Evolutionary conservation across 2,888 invertebrate species (phyloP).

Genomic region (Meliscaeva auricollis): DNA sequence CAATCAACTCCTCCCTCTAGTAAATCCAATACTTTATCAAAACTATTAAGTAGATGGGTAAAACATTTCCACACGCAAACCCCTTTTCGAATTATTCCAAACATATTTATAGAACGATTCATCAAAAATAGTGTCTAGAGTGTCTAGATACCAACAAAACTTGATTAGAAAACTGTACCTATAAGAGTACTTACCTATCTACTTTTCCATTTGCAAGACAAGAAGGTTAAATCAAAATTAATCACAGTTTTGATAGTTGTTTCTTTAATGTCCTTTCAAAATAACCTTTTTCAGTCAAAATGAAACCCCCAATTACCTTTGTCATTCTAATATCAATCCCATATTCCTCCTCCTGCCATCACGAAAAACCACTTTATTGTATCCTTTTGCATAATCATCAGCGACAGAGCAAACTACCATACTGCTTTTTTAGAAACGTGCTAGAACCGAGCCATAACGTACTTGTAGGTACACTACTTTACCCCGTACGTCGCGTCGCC

Average conservation of each 20-base stretch:
- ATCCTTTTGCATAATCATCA: slow-evolving; percentile 15
- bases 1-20: no score
- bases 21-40: no score
- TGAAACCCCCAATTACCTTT: slow-evolving; percentile 53
- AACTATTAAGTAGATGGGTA: no score
- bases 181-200: not conserved
- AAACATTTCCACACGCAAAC: no score
- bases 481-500: no score
- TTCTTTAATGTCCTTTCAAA: slow-evolving; percentile 37
- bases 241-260: slow-evolving; percentile 35
- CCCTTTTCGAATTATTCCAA: no score
- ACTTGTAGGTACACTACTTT: no score
- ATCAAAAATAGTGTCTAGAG: no score
- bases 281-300: slow-evolving; percentile 10
- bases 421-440: slow-evolving; percentile 18
- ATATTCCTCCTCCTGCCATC: not conserved
- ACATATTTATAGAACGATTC: no score
- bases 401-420: not conserved
- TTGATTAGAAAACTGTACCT: not conserved
- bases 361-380: slow-evolving; percentile 31
- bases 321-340: not conserved
- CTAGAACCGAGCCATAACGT: no score
- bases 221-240: slow-evolving; percentile 52
- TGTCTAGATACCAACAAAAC: no score
- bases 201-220: not conserved